Evolutionary conservation across 2,888 invertebrate species (phyloP), one percentile per base, ranked within the genome.

Genomic region (Chaetogeoica ovagalla): DNA sequence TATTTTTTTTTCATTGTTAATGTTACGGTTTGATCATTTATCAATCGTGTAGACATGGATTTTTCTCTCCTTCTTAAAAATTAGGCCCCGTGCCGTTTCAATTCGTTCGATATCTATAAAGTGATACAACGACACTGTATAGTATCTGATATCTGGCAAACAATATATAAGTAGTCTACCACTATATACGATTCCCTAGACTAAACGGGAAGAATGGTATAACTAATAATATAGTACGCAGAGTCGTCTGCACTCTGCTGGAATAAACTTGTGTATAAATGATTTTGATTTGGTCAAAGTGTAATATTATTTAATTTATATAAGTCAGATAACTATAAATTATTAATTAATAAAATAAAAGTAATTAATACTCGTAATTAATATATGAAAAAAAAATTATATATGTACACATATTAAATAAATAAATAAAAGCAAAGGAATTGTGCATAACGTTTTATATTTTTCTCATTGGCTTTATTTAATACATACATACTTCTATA

Each of bases 1-100:
- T 62, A 13, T 63, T n/a, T 73, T 73, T n/a, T 52, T 75, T 19
- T 43, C 23, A 75, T 75, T 75, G 63, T 74, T 74, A 74, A 63
- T 30, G 59, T 43, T 76, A 76, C 76, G 30, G 57, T 68, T 68
- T 60, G 59, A 30, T 60, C 68, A 68, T 76, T 76, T 69, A 76
- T 69, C 68, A 76, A 69, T 30, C 21, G 68, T n/a, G n/a, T 60
- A 52, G 60, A 76, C 52, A 30, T 69, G 30, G 9, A 60, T 76
- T 60, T 75, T 57, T 66, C 69, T n/a, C 59, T 73, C 60, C 57
- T 75, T 43, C 57, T 57, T 63, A 52, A 73, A 52, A 73, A 52
- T 73, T 62, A 63, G 30, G 30, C 59, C 39, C 59, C 57, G 59
- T 68, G 43, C 48, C 39, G 57, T 55, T 66, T 76, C 68, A 37